phyloP scores from a whole-genome alignment of 2,113 vertebrate species.

The Pyxicephalus adspersus region DNA sequence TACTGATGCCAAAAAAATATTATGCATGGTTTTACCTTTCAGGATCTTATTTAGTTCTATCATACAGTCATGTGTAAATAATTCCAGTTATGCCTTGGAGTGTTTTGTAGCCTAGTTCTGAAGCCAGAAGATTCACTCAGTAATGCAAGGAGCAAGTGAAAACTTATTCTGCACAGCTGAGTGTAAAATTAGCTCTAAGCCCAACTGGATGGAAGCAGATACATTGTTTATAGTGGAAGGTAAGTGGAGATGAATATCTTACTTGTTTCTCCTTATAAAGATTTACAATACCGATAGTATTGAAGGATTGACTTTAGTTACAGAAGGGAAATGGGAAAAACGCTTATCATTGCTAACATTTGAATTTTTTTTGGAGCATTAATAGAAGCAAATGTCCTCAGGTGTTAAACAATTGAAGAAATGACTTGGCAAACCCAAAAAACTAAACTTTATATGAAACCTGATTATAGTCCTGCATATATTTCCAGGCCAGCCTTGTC shows the following conservation, averaged over 20 bases:
- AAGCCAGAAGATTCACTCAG: background rate
- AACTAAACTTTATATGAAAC: too few species aligned
- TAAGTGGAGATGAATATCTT: background rate
- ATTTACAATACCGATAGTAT: background rate
- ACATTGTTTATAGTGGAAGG: background rate
- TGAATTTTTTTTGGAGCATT: too few species aligned
- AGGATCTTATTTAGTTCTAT: conserved; percentile 16
- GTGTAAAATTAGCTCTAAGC: background rate
- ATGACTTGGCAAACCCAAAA: too few species aligned
- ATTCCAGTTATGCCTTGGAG: background rate
- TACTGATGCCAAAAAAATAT: too few species aligned
- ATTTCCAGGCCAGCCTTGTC: too few species aligned
- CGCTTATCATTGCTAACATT: too few species aligned
- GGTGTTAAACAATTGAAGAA: too few species aligned
- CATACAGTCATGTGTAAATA: background rate
- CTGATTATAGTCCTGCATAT: too few species aligned
- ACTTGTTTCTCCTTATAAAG: background rate
- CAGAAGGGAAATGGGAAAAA: background rate
- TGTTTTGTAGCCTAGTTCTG: background rate
- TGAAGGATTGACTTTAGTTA: background rate
- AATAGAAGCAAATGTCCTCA: too few species aligned
- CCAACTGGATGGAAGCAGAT: background rate
- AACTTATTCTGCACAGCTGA: background rate
- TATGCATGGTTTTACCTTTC: too few species aligned
- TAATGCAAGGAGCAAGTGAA: background rate